phyloP scores from a whole-genome alignment of 2,797 vertebrate genomes.

The Myotis myotis region DNA sequence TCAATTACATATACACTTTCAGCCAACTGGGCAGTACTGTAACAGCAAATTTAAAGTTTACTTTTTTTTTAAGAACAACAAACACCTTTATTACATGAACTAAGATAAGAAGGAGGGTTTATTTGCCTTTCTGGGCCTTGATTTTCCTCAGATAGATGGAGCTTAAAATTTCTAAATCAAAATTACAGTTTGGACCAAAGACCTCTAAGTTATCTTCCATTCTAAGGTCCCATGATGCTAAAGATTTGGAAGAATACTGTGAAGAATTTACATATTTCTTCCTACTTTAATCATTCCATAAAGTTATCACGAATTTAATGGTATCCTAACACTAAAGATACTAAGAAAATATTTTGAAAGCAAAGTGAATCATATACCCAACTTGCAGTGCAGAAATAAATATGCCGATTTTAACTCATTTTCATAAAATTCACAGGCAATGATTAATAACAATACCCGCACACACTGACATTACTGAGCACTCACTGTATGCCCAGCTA shows the following conservation, averaged over 20 bases:
- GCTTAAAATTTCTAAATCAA: slow-evolving; percentile 22
- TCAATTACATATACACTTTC: background rate
- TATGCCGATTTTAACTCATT: background rate
- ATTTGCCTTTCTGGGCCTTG: background rate
- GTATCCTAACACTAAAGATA: background rate
- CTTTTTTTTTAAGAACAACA: background rate
- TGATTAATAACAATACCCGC: background rate
- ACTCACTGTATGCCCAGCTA: background rate
- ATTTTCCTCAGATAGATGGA: background rate
- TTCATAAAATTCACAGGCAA: slow-evolving; percentile 1
- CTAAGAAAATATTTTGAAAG: slow-evolving; percentile 16
- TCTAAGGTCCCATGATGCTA: background rate
- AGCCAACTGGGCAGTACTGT: background rate
- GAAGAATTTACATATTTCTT: background rate
- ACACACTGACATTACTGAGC: background rate
- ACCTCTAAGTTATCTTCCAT: background rate
- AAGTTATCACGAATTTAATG: background rate
- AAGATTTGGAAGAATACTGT: background rate
- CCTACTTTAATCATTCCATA: background rate
- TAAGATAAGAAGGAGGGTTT: background rate
- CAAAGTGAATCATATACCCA: background rate
- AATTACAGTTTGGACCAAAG: background rate
- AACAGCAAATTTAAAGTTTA: background rate
- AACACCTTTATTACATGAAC: background rate
- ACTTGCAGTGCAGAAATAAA: background rate